Base-by-base conservation (phyloP, 2,113 vertebrate species). In the Neodon shergylaensis region DNA sequence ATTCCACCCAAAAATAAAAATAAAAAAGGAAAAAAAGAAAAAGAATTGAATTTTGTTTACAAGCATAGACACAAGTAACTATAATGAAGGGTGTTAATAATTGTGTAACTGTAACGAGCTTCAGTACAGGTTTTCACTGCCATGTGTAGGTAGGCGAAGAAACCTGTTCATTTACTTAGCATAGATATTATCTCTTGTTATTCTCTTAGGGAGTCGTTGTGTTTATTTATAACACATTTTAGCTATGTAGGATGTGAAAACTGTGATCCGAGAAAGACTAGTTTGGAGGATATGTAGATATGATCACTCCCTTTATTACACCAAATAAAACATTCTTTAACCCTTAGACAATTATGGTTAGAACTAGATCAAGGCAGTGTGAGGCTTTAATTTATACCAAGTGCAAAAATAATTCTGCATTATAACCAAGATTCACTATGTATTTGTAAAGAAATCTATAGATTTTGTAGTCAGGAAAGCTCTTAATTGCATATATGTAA, bases 241-340 rank as follows among this genome's bases (percentile, higher is more conserved):
- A 90, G 92, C 49, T 76, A 93, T 95, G 82, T 65, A 93, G 44
- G 91, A 79, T 83, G 33, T 89, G 78, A 95, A 95, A 95, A 90
- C 39, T 94, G 86, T 91, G 83, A 83, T 96, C 91, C 72, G 58
- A 87, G 90, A 94, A 68, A 96, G 94, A 28, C 65, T 74, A 70
- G 89, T 79, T 93, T 96, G 90, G 92, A 83, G 96, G 95, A 97
- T 78, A 76, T 96, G 88, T 86, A 90, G 94, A 96, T 95, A 94
- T 39, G 42, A 28, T 93, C 36, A 97, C 93, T 92, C 86, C 93
- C 89, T 97, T 96, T 89, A 88, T 63, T 77, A 94, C 42, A 92
- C 72, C 86, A 97, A 94, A 39, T 91, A 88, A 96, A 97, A 90
- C 33, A 91, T 91, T 63, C 9, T 77, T 92, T 86, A 24, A 88